phyloP scores from a whole-genome alignment of 2,113 vertebrate species.

The Picathartes gymnocephalus region DNA sequence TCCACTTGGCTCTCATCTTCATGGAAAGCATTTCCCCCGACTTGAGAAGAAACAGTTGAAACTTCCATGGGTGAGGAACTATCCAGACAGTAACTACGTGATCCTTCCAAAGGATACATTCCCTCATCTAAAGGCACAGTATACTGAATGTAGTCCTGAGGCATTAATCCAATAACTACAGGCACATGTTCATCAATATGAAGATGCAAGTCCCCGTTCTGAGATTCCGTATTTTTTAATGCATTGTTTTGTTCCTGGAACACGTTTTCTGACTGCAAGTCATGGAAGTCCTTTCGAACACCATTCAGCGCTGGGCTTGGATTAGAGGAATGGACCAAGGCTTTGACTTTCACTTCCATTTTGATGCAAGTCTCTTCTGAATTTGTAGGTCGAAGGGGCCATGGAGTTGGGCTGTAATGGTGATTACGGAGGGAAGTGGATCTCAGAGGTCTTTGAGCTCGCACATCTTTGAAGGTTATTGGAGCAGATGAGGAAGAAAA shows the following conservation, averaged over 20 bases:
- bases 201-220: constrained; percentile 85
- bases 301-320: constrained; percentile 90
- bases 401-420: constrained; percentile 95
- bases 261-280: constrained; percentile 84
- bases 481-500: constrained; percentile 93
- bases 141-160: constrained; percentile 99
- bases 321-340: constrained; percentile 90
- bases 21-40: constrained; percentile 75
- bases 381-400: constrained; percentile 90
- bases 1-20: constrained; percentile 81
- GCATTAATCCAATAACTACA: constrained; percentile 92
- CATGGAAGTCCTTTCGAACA: constrained; percentile 89
- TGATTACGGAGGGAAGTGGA: constrained; percentile 91
- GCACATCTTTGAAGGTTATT: constrained; percentile 88
- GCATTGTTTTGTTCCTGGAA: constrained; percentile 82
- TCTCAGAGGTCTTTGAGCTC: constrained; percentile 88
- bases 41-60: constrained; percentile 76
- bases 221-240: constrained; percentile 83
- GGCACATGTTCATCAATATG: constrained; percentile 94
- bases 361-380: constrained; percentile 95
- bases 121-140: constrained; percentile 99
- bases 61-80: constrained; percentile 93
- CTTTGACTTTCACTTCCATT: constrained; percentile 96
- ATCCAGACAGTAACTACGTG: constrained; percentile 88
- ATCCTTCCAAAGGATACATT: constrained; percentile 90